phyloP scores from a whole-genome alignment of 2,113 vertebrate species.

The Bufo gargarizans region DNA sequence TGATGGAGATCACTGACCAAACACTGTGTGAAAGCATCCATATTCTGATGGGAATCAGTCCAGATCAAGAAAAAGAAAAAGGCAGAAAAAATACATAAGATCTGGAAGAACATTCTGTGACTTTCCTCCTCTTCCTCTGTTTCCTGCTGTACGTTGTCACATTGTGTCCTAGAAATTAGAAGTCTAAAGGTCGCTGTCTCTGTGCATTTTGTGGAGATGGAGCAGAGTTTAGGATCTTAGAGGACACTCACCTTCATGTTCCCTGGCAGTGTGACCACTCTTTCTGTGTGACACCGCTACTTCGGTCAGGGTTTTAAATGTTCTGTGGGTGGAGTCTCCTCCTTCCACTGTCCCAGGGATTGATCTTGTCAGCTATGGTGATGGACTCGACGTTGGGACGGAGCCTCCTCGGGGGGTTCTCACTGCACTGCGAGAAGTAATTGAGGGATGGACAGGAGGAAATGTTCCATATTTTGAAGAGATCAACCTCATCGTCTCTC shows the following conservation, averaged over 20 bases:
- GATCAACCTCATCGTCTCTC: neutral
- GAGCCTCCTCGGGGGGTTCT: neutral
- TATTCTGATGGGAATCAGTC: too few relatives aligned
- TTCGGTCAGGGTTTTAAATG: neutral
- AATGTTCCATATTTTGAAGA: conserved; percentile 3
- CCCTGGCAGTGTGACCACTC: neutral
- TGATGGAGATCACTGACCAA: too few relatives aligned
- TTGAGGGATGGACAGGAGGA: neutral
- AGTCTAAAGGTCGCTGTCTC: neutral
- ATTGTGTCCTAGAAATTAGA: neutral
- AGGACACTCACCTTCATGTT: conserved; percentile 5
- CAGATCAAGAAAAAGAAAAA: too few relatives aligned
- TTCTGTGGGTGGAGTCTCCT: neutral
- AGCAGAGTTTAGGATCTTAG: neutral
- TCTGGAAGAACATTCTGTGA: too few relatives aligned
- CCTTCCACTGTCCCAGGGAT: neutral
- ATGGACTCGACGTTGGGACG: neutral
- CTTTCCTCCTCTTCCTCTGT: too few relatives aligned
- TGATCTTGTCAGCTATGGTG: neutral
- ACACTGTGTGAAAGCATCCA: too few relatives aligned
- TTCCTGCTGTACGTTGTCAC: neutral
- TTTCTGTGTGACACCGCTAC: neutral
- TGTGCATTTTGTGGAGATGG: neutral
- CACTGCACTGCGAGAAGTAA: neutral
- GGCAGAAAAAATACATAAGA: too few relatives aligned